Percentiles rank a stretch among this genome's conserved stretches.
phyloP scores from a whole-genome alignment of 1,140 invertebrate species.

The Wiebesia pumilae region DNA sequence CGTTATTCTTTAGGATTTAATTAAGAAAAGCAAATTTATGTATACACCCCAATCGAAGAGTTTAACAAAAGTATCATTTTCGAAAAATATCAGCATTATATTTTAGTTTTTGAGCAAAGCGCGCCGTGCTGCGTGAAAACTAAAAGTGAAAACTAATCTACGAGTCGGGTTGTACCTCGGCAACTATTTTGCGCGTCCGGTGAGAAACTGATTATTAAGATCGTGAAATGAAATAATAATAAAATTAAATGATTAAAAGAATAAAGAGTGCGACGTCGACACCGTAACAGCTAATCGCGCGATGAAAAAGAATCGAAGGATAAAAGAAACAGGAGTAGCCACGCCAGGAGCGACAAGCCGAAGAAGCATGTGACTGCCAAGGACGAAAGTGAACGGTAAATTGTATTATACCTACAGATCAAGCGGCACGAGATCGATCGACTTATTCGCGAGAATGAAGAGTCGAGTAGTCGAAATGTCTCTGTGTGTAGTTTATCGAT shows the following conservation, averaged over 20 bases:
- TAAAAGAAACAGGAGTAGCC: not conserved
- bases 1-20: too few species aligned
- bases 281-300: not conserved
- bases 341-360: not conserved
- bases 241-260: not conserved
- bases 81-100: too few species aligned
- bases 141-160: too few species aligned
- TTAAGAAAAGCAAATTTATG: too few species aligned
- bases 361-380: constrained; percentile 22
- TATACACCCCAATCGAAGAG: too few species aligned
- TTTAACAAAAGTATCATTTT: too few species aligned
- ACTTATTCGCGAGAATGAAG: constrained; percentile 26
- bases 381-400: constrained; percentile 50
- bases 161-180: too few species aligned
- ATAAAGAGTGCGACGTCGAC: not conserved
- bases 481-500: constrained; percentile 1
- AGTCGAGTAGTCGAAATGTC: constrained; percentile 7
- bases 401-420: not conserved
- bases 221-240: not conserved
- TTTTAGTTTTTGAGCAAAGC: too few species aligned
- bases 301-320: constrained; percentile 4
- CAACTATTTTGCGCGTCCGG: too few species aligned
- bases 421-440: constrained; percentile 5
- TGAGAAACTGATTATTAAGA: not conserved
- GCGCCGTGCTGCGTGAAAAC: too few species aligned